Conservation (phyloP, 2,888 invertebrate genomes). For the Sinotaia quadrata region DNA sequence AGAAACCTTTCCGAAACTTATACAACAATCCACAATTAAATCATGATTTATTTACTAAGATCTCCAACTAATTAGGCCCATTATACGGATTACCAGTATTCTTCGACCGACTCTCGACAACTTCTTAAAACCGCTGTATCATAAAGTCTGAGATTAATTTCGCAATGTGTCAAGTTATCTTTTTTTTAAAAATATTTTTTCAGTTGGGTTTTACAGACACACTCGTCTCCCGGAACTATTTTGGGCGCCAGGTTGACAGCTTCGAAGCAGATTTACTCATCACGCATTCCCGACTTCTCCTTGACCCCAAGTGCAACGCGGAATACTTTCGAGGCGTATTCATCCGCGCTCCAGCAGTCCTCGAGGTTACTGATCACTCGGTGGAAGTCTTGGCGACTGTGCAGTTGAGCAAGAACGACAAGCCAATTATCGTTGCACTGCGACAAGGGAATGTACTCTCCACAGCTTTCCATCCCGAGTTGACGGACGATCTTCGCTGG, state of each 20-base stretch:
- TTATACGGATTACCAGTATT: too few relatives aligned
- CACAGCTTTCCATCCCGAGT: conserved; percentile 66
- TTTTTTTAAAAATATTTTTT: too few relatives aligned
- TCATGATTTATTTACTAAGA: too few relatives aligned
- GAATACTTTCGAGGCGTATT: conserved; percentile 55
- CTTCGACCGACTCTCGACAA: too few relatives aligned
- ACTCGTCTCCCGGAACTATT: conserved; percentile 57
- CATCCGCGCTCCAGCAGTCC: conserved; percentile 62
- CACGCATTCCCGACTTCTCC: conserved; percentile 33
- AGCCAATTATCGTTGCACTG: conserved; percentile 54
- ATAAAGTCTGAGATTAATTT: too few relatives aligned
- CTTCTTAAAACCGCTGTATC: too few relatives aligned
- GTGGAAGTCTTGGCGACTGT: conserved; percentile 51
- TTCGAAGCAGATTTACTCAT: conserved; percentile 53
- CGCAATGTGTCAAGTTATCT: too few relatives aligned
- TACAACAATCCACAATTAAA: too few relatives aligned
- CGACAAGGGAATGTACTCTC: conserved; percentile 55
- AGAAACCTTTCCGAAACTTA: too few relatives aligned
- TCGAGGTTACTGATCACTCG: conserved; percentile 40
- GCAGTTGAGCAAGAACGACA: conserved; percentile 28
- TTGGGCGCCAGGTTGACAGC: conserved; percentile 60
- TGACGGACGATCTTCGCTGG: conserved; percentile 62
- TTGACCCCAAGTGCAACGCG: conserved; percentile 9
- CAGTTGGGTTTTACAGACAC: conserved; percentile 57
- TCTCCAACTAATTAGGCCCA: too few relatives aligned